Conservation (phyloP, 2,113 vertebrate genomes). For the Takifugu flavidus region DNA sequence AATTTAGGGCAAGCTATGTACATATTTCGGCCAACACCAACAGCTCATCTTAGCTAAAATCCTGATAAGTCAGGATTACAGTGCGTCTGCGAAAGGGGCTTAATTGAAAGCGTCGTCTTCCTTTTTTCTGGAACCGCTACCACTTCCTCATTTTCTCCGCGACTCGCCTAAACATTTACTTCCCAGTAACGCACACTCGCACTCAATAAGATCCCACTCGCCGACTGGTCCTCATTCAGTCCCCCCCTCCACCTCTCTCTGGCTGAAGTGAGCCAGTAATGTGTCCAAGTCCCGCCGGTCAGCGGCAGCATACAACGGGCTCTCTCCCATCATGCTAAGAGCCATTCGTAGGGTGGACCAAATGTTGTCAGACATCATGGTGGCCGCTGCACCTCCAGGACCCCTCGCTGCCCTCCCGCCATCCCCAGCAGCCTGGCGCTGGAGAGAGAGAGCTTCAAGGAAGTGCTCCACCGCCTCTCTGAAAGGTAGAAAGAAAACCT, state of each 20-base stretch:
- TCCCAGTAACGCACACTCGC: slow-evolving; percentile 65
- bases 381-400: slow-evolving; percentile 71
- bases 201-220: slow-evolving; percentile 54
- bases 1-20: too few relatives aligned
- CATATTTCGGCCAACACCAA: too few relatives aligned
- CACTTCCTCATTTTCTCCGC: slow-evolving; percentile 28
- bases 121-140: slow-evolving; percentile 17
- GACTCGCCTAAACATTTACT: slow-evolving; percentile 59
- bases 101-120: slow-evolving; percentile 43
- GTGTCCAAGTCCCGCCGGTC: slow-evolving; percentile 86
- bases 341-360: slow-evolving; percentile 98
- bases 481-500: slow-evolving; percentile 10
- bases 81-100: too few relatives aligned
- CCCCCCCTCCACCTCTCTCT: slow-evolving; percentile 81
- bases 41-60: too few relatives aligned
- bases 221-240: slow-evolving; percentile 69
- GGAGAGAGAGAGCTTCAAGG: slow-evolving; percentile 91
- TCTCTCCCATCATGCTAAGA: slow-evolving; percentile 97
- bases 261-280: slow-evolving; percentile 85
- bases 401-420: slow-evolving; percentile 70
- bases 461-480: slow-evolving; percentile 99
- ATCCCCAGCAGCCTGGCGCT: slow-evolving; percentile 85
- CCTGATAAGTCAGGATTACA: too few relatives aligned
- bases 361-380: slow-evolving; percentile 99
- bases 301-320: slow-evolving; percentile 86